Evolutionary conservation across 2,113 vertebrate genomes (phyloP).

Genomic region (Phyllostomus hastatus): DNA sequence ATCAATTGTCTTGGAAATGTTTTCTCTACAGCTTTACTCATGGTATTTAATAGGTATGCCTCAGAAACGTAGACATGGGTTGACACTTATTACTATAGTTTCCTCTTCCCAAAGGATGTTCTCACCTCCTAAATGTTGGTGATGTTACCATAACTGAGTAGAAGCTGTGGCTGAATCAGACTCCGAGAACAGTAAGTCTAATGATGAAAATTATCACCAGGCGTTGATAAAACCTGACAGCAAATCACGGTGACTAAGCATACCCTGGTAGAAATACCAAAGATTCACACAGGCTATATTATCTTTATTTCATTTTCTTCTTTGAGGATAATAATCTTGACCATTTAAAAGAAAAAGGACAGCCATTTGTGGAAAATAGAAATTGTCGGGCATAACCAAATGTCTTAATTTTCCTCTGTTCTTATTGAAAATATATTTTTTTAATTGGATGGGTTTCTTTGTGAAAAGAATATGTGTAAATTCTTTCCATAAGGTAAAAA

Average conservation of each 20-base stretch:
- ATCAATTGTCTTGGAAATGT: not conserved
- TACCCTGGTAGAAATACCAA: not conserved
- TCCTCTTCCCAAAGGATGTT: not conserved
- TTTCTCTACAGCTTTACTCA: constrained; percentile 18
- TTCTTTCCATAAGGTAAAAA: constrained; percentile 20
- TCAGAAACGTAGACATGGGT: not conserved
- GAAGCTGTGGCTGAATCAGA: not conserved
- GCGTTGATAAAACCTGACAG: constrained; percentile 2
- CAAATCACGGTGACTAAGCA: not conserved
- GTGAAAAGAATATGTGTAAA: constrained; percentile 16
- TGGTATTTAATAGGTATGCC: not conserved
- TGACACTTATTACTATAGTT: not conserved
- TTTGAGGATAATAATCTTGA: not conserved
- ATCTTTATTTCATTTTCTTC: not conserved
- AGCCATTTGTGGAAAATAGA: not conserved
- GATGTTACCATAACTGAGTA: not conserved
- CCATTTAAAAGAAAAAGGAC: constrained; percentile 1
- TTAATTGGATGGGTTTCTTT: not conserved
- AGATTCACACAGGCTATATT: not conserved
- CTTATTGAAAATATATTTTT: not conserved
- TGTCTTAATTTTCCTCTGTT: not conserved
- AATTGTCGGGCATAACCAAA: not conserved
- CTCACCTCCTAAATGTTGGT: not conserved
- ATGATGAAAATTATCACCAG: not conserved
- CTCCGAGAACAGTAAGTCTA: not conserved